Evolutionary conservation across 2,888 invertebrate species (phyloP).

Genomic region (Clepsis dumicolana): DNA sequence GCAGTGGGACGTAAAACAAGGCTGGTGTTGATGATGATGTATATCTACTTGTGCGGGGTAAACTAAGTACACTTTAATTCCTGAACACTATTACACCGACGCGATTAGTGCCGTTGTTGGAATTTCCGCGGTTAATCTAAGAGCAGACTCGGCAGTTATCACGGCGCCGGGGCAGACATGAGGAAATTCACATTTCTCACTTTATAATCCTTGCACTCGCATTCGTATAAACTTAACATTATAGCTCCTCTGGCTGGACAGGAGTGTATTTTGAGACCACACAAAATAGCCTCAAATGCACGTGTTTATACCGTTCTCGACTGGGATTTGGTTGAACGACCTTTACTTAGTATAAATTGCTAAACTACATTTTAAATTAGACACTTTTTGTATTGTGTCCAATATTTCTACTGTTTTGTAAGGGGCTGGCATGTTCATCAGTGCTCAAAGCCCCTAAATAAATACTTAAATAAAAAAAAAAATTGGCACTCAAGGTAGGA

Average conservation of each 20-base stretch:
- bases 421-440: too few relatives aligned
- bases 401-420: too few relatives aligned
- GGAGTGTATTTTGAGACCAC: background rate
- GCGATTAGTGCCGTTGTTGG: constrained; percentile 15
- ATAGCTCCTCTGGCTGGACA: background rate
- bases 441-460: too few relatives aligned
- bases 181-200: constrained; percentile 25
- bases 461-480: too few relatives aligned
- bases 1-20: too few relatives aligned
- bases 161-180: constrained; percentile 5
- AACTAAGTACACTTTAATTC: constrained; percentile 43
- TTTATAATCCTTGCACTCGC: background rate
- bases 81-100: constrained; percentile 25
- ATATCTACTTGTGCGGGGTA: constrained; percentile 35
- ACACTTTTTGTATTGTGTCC: too few relatives aligned
- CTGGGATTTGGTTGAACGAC: background rate
- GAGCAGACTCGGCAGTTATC: constrained; percentile 17
- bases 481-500: too few relatives aligned
- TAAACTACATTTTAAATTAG: too few relatives aligned
- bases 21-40: too few relatives aligned
- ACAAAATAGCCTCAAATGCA: background rate
- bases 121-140: constrained; percentile 22
- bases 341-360: too few relatives aligned
- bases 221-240: background rate
- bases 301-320: background rate